Base-by-base conservation (phyloP, 92 coral and sea anemone genomes). In the Siderastrea radians region DNA sequence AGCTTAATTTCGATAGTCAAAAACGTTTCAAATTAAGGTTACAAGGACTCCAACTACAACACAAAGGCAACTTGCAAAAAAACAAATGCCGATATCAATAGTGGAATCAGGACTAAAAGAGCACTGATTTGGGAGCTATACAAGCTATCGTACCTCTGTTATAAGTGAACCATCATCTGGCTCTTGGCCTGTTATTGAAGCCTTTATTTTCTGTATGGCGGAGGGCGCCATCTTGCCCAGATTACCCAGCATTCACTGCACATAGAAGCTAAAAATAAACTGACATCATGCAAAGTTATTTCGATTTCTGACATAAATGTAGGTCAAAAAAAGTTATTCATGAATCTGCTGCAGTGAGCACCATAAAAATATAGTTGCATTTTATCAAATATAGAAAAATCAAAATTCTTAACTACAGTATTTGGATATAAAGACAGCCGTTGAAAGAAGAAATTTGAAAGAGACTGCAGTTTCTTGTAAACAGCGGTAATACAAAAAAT, bases 171-270 rank as follows among this genome's bases (percentile, higher is more conserved):
- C 98, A 74, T 98, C 98, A 47, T 96, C 91, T 8, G 85, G 91
- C 64, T 92, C 93, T 49, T 84, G 61, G 81, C 99, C 99, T 38
- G 98, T 85, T 64, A 98, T 90, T 53, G 98, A 89, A 7, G 94
- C 78, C 66, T 92, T 94, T 58, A 98, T 77, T 91, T 98, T 98
- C 90, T 94, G 95, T 65, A 98, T 82, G 44, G 99, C 95, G 73
- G 96, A 90, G 64, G 99, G 99, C 98, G 98, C 99, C 99, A 98
- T 98, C 83, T 97, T 97, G 74, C 68, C 77, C 77, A 82, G 53
- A 45, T 69, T 82, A 82, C 69, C 86, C 86, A 82, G 75, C 43
- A 59, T 57, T 10, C 86, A 17, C 2, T 69, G 86, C 68, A 77
- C 49, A 68, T 44, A 13, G 14, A 77, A 14, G 6, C 51, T 57